Base-by-base conservation (phyloP, 2,888 invertebrate species). In the Metacarcinus magister region DNA sequence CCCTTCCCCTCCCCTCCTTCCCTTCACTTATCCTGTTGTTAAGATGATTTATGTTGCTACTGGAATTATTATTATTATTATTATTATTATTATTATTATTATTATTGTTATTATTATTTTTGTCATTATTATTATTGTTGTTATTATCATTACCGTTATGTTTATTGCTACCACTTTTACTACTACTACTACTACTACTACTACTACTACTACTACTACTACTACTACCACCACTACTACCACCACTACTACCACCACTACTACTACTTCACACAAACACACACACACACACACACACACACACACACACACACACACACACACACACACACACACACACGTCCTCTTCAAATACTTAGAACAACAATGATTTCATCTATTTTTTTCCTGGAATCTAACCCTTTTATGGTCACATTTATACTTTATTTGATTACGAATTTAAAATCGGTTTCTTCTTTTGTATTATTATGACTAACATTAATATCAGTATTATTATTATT, bases 21-120 rank as follows among this genome's bases (percentile, higher is more conserved):
- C 60, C 60, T 54, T n/a, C n/a, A 8, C 48, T 8, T 48, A 13
- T 48, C 48, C 48, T n/a, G n/a, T n/a, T n/a, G n/a, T n/a, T n/a
- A n/a, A n/a, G n/a, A n/a, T n/a, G n/a, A n/a, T n/a, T n/a, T n/a
- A n/a, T n/a, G n/a, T n/a, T n/a, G n/a, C n/a, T n/a, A n/a, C n/a
- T n/a, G n/a, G n/a, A n/a, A n/a, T n/a, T n/a, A n/a, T 54, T 44
- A 13, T 46, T 28, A 19, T 92, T 13, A 23, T 54, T 0, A 19
- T 46, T 46, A 44, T 92, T 16, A 28, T 46, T 92, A 16, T 92
- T 92, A 16, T 44, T 44, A 19, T 46, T 46, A 92, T 44, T 8
- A 46, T 46, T 92, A 46, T 44, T 92, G n/a, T 48, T 92, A n/a
- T 92, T 54, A 92, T 92, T 92, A 48, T 67, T 93, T 13, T 93